Base-by-base conservation (phyloP, 2,888 invertebrate genomes). In the Coelogynopora nodosa region DNA sequence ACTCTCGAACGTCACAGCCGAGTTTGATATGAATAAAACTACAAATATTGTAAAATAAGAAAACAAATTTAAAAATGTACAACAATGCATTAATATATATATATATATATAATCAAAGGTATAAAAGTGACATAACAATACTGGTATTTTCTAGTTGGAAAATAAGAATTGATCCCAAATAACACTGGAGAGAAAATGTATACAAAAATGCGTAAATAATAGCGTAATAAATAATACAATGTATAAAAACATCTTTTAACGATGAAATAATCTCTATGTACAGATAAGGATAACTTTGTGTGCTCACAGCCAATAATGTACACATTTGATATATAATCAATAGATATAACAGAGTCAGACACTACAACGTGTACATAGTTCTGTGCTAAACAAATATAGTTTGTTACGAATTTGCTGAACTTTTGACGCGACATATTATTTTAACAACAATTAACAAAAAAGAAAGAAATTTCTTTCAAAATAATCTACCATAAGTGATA, bases 281-380 rank as follows among this genome's bases (percentile, higher is more conserved):
- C 74, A 74, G 23, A 23, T 74, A 26, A 13, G 27, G 27, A 74
- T 74, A 74, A 10, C 5, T 74, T 23, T 10, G 18, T 74, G 74
- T 74, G 74, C 74, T 74, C 74, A 74, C 74, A 74, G 74, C 74
- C 74, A 2, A 74, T 49, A 74, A 74, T 74, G 74, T 74, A 23
- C 23, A 74, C 27, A 26, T 23, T 23, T 23, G 2, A 23, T 74
- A 49, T 49, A 49, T 49, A 49, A 10, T 10, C 49, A 10, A 49
- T 18, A 10, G 5, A 49, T 49, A 49, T 49, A 49, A 5, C 5
- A 5, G 18, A 18, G 49, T 49, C 5, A 5, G 49, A 5, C 5
- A 13, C 5, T 74, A 74, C 74, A 74, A 74, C 74, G 27, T 23
- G 74, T 74, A 74, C 10, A 49, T 49, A 49, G 5, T 5, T 49